Percentiles rank a stretch among this genome's conserved stretches.
phyloP scores from a whole-genome alignment of 1,140 invertebrate genomes.

The Eumaeus atala region DNA sequence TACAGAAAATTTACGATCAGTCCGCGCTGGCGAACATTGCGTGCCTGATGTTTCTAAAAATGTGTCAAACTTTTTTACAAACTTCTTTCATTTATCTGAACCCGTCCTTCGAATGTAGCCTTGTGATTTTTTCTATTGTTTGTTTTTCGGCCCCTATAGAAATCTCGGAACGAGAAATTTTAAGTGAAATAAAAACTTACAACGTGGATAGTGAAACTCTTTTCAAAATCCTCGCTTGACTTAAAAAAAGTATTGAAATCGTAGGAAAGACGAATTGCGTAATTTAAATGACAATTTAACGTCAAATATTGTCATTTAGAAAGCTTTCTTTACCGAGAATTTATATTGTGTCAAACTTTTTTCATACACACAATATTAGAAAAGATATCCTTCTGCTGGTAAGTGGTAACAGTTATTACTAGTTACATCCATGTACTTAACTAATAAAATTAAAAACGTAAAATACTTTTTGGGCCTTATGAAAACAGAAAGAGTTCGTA shows the following conservation, averaged over 20 bases:
- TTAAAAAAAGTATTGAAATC: slow-evolving; percentile 20
- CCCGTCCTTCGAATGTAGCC: slow-evolving; percentile 64
- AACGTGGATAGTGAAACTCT: slow-evolving; percentile 47
- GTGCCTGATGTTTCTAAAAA: slow-evolving; percentile 72
- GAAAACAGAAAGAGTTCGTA: too few species aligned
- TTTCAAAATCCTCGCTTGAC: slow-evolving; percentile 27
- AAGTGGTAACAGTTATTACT: too few species aligned
- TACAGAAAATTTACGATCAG: slow-evolving; percentile 66
- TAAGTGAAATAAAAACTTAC: slow-evolving; percentile 43
- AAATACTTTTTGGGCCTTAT: too few species aligned
- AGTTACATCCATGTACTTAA: too few species aligned
- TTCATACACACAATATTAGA: too few species aligned
- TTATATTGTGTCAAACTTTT: too few species aligned
- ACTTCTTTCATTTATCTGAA: slow-evolving; percentile 70
- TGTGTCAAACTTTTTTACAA: slow-evolving; percentile 72
- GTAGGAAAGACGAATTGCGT: slow-evolving; percentile 3
- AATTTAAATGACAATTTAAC: slow-evolving; percentile 12
- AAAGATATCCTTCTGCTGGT: too few species aligned
- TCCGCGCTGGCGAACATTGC: slow-evolving; percentile 53
- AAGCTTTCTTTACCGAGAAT: slow-evolving; percentile 1
- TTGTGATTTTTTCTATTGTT: slow-evolving; percentile 63
- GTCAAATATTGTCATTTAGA: slow-evolving; percentile 6
- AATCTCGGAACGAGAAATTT: slow-evolving; percentile 55
- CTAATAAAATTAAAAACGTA: too few species aligned
- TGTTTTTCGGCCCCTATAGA: slow-evolving; percentile 67